Conservation (phyloP, 2,888 invertebrate genomes). For the Myathropa florea region DNA sequence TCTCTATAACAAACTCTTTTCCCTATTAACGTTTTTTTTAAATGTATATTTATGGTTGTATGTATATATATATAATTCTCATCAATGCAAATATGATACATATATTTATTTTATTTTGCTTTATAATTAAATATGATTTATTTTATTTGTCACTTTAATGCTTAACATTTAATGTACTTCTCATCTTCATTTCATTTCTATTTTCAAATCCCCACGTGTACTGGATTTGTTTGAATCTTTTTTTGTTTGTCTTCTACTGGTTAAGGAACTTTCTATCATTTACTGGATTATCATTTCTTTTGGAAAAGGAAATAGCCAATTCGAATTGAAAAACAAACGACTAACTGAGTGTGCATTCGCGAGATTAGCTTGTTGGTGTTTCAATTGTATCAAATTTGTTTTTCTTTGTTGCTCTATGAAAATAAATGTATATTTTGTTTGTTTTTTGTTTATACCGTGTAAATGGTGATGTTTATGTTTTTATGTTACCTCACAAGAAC, state of each 20-base stretch:
- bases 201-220: slow-evolving; percentile 34
- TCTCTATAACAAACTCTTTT: slow-evolving; percentile 16
- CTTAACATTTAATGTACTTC: slow-evolving; percentile 28
- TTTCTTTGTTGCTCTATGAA: slow-evolving; percentile 12
- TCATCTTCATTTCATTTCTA: not conserved
- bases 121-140: slow-evolving; percentile 19
- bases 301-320: slow-evolving; percentile 6
- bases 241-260: slow-evolving; percentile 4
- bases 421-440: not conserved
- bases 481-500: slow-evolving; percentile 45
- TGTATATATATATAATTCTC: slow-evolving; percentile 41
- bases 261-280: slow-evolving; percentile 46
- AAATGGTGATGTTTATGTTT: not conserved
- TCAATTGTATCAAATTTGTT: slow-evolving; percentile 38
- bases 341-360: not conserved
- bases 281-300: slow-evolving; percentile 6
- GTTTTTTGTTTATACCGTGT: not conserved
- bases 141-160: slow-evolving; percentile 49
- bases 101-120: slow-evolving; percentile 10
- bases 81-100: slow-evolving; percentile 44
- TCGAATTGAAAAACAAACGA: not conserved
- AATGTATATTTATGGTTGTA: not conserved
- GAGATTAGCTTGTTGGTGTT: not conserved
- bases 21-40: slow-evolving; percentile 26
- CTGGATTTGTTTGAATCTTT: not conserved